Base-by-base conservation (phyloP, 2,113 vertebrate genomes). In the Brachyhypopomus gauderio region DNA sequence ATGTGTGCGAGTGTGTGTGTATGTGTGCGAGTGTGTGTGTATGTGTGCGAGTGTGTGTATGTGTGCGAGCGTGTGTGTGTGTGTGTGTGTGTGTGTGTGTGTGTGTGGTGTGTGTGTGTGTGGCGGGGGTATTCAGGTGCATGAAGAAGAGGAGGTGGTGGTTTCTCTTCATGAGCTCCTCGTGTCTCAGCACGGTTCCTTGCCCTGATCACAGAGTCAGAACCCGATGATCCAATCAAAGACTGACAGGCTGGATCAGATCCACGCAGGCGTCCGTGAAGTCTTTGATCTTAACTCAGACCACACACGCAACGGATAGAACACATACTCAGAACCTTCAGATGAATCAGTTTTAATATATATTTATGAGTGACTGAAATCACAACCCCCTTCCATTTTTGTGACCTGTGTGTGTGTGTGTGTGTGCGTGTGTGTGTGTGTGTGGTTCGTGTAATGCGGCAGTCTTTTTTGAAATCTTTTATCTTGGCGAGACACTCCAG, bases 321-420 rank as follows among this genome's bases (percentile, higher is more conserved):
- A 64, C 59, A 56, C 74, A 73, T 59, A 62, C 63, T 80, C 75
- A 23, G 67, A 58, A 73, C 66, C 67, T 34, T 86, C 69, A 85
- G 83, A 86, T 84, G 83, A 79, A 80, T 80, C 73, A 62, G 74
- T 81, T 83, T 84, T 81, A 83, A 86, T 88, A 83, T 83, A 82
- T 79, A 78, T 86, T 78, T 86, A 78, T 84, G 72, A 81, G 78
- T 81, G 74, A 69, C 71, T 78, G 66, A 72, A 79, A 77, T 86
- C 77, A 62, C 25, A 52, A 56, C 63, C 60, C 63, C 66, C 77
- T 79, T 76, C 52, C 48, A 41, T 67, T 56, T 75, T 52, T 60
- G 72, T 34, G 41, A 25, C 4, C 55, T 79, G 27, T 73, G 52
- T 22, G 55, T 38, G 64, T 78, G 72, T 60, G 16, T 83, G 45